phyloP scores from a whole-genome alignment of 2,888 invertebrate species.

The Clusia tigrina region DNA sequence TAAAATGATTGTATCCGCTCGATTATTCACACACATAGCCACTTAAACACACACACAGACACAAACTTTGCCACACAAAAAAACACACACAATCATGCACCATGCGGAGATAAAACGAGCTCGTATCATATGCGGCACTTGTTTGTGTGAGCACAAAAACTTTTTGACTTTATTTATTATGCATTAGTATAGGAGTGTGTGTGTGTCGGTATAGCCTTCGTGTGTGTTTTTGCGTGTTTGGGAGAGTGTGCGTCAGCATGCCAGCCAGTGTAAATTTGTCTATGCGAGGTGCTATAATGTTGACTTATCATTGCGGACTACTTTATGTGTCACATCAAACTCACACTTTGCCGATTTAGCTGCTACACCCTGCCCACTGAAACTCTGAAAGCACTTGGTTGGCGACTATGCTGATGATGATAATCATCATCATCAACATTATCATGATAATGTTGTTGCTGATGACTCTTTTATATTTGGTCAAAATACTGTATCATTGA shows the following conservation, averaged over 20 bases:
- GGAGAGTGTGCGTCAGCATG: neutral
- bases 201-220: neutral
- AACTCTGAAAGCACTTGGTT: neutral
- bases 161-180: constrained; percentile 40
- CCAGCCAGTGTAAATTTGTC: neutral
- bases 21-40: constrained; percentile 47
- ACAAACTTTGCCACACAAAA: constrained; percentile 19
- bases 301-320: constrained; percentile 17
- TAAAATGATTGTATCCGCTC: constrained; percentile 63
- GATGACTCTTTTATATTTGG: constrained; percentile 30
- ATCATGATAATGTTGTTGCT: constrained; percentile 15
- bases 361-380: constrained; percentile 3
- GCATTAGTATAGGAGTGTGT: constrained; percentile 7
- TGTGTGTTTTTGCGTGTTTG: neutral
- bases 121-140: constrained; percentile 9
- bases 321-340: constrained; percentile 22
- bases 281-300: constrained; percentile 17
- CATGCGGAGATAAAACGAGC: neutral
- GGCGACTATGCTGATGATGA: neutral
- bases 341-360: constrained; percentile 4
- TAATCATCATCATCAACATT: neutral
- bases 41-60: constrained; percentile 31
- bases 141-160: constrained; percentile 30
- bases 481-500: neutral
- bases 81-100: constrained; percentile 11